Percentiles rank a stretch among this genome's conserved stretches.
phyloP scores from a whole-genome alignment of 2,113 vertebrate genomes.

The Clupea harengus region DNA sequence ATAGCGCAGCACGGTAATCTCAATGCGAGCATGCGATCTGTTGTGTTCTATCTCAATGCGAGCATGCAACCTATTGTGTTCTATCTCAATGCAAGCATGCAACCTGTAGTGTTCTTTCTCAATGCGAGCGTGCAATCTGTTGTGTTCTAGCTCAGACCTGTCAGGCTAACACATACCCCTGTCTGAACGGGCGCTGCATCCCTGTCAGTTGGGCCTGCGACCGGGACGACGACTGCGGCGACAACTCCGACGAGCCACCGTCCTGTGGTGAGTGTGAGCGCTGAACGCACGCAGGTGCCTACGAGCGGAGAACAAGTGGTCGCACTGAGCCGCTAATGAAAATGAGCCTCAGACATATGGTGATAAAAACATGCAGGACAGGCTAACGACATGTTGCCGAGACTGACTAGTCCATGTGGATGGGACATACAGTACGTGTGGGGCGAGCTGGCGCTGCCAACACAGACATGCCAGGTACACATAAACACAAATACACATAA shows the following conservation, averaged over 20 bases:
- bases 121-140: neutral
- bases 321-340: neutral
- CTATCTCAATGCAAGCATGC: neutral
- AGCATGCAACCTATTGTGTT: neutral
- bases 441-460: neutral
- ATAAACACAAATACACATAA: too few relatives aligned
- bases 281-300: too few relatives aligned
- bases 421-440: too few relatives aligned
- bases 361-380: too few relatives aligned
- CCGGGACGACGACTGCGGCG: slow-evolving; percentile 84
- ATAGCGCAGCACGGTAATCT: neutral
- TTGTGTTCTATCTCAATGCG: neutral
- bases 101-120: neutral
- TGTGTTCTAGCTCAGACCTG: slow-evolving; percentile 77
- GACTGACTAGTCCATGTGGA: neutral
- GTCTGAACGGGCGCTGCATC: slow-evolving; percentile 83
- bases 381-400: neutral
- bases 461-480: neutral
- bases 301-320: neutral
- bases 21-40: neutral
- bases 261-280: slow-evolving; percentile 76
- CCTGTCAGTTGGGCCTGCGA: slow-evolving; percentile 81
- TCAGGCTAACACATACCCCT: slow-evolving; percentile 78
- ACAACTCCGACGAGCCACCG: slow-evolving; percentile 75
- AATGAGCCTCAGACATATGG: too few relatives aligned